Percentiles rank a stretch among this genome's conserved stretches.
phyloP scores from a whole-genome alignment of 1,140 invertebrate species.

The Calosoma granatense region DNA sequence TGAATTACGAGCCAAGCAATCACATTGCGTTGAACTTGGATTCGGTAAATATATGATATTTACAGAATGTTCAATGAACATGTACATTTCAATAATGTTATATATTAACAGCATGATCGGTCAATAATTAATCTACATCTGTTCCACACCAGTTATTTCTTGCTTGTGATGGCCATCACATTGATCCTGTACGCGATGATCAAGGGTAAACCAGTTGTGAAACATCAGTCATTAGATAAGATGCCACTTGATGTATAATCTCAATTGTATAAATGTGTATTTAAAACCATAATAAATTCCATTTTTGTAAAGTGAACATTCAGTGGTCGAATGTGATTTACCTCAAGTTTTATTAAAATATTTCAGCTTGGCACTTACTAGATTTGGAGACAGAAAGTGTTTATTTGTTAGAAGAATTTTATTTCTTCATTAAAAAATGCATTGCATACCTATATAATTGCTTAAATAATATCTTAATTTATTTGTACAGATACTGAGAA shows the following conservation, averaged over 20 bases:
- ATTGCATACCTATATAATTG: background rate
- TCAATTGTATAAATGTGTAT: background rate
- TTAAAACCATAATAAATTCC: too few relatives aligned
- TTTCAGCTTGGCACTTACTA: too few relatives aligned
- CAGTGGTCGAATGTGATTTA: background rate
- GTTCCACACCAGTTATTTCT: conserved; percentile 7
- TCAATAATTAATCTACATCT: conserved; percentile 9
- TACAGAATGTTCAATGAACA: background rate
- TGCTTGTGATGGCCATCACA: conserved; percentile 9
- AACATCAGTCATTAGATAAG: background rate
- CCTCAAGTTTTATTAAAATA: too few relatives aligned
- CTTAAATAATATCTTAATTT: background rate
- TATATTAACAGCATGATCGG: background rate
- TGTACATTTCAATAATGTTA: background rate
- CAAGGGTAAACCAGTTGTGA: background rate
- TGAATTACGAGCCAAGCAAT: background rate
- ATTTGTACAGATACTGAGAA: background rate
- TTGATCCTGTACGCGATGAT: conserved; percentile 6
- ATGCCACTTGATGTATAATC: background rate
- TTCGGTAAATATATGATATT: background rate
- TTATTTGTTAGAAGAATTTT: background rate
- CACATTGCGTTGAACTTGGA: background rate
- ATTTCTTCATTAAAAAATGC: background rate
- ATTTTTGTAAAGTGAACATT: too few relatives aligned
- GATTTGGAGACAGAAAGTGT: background rate